Percentiles rank a stretch among this genome's conserved stretches.
phyloP scores from a whole-genome alignment of 2,888 invertebrate species.

The Thereva unica region DNA sequence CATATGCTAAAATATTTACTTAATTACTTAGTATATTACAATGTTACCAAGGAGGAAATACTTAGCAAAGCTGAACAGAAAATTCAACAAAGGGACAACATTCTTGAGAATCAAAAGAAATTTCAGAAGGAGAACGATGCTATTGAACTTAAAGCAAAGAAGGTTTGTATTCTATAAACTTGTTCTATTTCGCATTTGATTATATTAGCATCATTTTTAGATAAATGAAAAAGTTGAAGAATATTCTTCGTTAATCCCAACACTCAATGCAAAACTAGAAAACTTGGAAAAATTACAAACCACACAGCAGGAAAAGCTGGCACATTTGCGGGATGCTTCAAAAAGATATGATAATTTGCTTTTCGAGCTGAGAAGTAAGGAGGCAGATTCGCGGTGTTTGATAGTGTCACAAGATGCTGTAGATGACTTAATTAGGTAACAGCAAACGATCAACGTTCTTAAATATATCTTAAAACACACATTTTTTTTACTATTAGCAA shows the following conservation, averaged over 20 bases:
- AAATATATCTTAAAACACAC: neutral
- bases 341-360: slow-evolving; percentile 17
- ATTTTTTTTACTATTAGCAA: slow-evolving; percentile 25
- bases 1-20: slow-evolving; percentile 38
- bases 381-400: slow-evolving; percentile 18
- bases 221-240: slow-evolving; percentile 17
- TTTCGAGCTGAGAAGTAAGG: slow-evolving; percentile 23
- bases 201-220: slow-evolving; percentile 6
- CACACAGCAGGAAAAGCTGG: slow-evolving; percentile 20
- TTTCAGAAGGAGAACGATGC: slow-evolving; percentile 17
- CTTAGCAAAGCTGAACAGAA: slow-evolving; percentile 7
- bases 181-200: neutral
- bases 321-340: slow-evolving; percentile 18
- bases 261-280: slow-evolving; percentile 19
- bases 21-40: slow-evolving; percentile 36
- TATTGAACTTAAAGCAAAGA: slow-evolving; percentile 1
- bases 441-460: neutral
- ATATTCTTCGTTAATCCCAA: slow-evolving; percentile 9
- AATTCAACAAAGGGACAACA: slow-evolving; percentile 1
- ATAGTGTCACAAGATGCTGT: slow-evolving; percentile 36
- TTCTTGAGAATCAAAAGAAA: slow-evolving; percentile 23
- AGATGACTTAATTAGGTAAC: slow-evolving; percentile 25
- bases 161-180: slow-evolving; percentile 9
- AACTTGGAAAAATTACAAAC: slow-evolving; percentile 12
- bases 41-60: slow-evolving; percentile 37